Percentiles rank a stretch among this genome's conserved stretches.
Conservation (phyloP, 2,113 vertebrate species). For the Pheucticus melanocephalus region DNA sequence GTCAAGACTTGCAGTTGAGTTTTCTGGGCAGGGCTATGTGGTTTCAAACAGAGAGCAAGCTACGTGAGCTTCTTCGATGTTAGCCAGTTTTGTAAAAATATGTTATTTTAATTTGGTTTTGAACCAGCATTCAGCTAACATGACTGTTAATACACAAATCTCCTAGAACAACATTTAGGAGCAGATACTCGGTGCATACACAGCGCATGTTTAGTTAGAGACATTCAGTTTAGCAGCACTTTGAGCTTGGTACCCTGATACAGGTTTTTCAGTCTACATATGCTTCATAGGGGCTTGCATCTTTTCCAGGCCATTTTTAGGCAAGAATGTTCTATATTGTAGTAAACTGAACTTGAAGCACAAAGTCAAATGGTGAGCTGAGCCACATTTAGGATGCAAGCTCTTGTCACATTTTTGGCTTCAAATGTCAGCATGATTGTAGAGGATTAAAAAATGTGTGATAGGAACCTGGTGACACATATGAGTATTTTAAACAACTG, state of each 20-base stretch:
- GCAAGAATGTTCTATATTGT: not conserved
- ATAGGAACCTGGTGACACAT: not conserved
- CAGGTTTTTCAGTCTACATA: not conserved
- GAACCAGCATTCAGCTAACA: not conserved
- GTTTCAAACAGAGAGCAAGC: constrained; percentile 31
- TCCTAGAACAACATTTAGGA: not conserved
- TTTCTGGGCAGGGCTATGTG: constrained; percentile 20
- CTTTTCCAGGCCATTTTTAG: not conserved
- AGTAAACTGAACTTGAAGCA: not conserved
- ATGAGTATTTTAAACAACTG: not conserved
- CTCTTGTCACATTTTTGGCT: not conserved
- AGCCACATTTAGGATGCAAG: not conserved
- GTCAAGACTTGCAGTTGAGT: constrained; percentile 14
- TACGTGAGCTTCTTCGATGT: not conserved
- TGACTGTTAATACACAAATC: not conserved
- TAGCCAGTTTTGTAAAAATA: not conserved
- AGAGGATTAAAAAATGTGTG: not conserved
- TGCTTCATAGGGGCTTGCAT: not conserved
- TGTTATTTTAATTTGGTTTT: constrained; percentile 3
- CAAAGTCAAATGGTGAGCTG: not conserved
- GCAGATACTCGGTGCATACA: not conserved
- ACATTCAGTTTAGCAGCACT: not conserved
- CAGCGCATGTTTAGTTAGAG: not conserved
- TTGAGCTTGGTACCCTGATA: not conserved
- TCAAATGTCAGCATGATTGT: not conserved